Evolutionary conservation across 2,113 vertebrate genomes (phyloP).

Genomic region (Catharus fuscescens): DNA sequence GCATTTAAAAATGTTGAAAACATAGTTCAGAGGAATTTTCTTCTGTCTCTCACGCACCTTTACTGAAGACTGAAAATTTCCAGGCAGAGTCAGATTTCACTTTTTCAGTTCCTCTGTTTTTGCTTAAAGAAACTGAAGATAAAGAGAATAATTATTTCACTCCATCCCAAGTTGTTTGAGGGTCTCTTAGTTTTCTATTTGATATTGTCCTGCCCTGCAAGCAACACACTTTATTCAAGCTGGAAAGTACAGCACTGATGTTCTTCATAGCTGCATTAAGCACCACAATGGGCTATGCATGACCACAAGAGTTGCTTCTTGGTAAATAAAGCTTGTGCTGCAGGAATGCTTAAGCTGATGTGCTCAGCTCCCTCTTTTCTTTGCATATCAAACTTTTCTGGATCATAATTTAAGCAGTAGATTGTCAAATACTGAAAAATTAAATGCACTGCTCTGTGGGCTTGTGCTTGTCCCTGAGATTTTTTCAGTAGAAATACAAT

Average conservation of each 20-base stretch:
- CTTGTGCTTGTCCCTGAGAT: not conserved
- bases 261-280: not conserved
- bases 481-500: not conserved
- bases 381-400: not conserved
- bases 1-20: not conserved
- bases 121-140: not conserved
- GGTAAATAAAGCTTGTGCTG: not conserved
- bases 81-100: not conserved
- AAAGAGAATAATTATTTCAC: not conserved
- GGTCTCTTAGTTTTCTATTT: not conserved
- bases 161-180: not conserved
- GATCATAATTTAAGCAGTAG: not conserved
- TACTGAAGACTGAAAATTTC: not conserved
- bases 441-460: not conserved
- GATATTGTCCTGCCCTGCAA: not conserved
- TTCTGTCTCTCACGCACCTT: rapidly evolving
- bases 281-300: not conserved
- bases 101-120: not conserved
- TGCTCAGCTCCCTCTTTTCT: not conserved
- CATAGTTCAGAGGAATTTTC: not conserved
- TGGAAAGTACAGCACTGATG: not conserved
- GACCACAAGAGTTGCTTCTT: not conserved
- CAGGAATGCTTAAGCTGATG: not conserved
- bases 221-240: not conserved
- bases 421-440: not conserved